These are phyloP conservation scores for Palythoa grandis DNA, from an alignment of 92 coral and sea anemone species.

Conservation along the genomic window DNA sequence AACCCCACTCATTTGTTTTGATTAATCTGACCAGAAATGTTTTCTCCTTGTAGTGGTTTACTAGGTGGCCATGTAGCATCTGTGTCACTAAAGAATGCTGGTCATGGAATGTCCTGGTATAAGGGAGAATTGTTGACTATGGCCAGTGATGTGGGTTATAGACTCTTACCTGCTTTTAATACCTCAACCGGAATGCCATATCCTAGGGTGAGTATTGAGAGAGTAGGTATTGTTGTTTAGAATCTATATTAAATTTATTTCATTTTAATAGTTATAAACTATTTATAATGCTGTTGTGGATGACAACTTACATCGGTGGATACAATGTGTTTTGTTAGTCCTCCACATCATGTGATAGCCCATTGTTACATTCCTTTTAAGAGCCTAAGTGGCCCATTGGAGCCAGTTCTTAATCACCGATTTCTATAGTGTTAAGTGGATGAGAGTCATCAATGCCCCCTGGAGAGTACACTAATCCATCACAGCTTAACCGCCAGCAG, in stretches of 20 bases:
- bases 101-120: constrained; percentile 90
- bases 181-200: constrained; percentile 99
- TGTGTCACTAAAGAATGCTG: constrained; percentile 71
- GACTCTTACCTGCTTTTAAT: constrained; percentile 95
- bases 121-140: constrained; percentile 78
- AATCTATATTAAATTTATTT: background rate
- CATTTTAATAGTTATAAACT: no score
- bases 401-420: no score
- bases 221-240: background rate
- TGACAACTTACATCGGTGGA: no score
- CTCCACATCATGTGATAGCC: no score
- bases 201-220: constrained; percentile 69
- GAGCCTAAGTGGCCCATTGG: no score
- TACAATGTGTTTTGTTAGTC: no score
- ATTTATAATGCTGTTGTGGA: no score
- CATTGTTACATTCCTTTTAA: no score
- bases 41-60: constrained; percentile 70
- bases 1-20: background rate
- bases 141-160: constrained; percentile 90
- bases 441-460: no score
- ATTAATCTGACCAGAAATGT: background rate
- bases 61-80: constrained; percentile 98
- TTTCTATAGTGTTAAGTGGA: no score
- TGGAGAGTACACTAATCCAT: no score
- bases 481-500: no score